Evolutionary conservation across 1,140 invertebrate species (phyloP).

Genomic region (Cydia strobilella): DNA sequence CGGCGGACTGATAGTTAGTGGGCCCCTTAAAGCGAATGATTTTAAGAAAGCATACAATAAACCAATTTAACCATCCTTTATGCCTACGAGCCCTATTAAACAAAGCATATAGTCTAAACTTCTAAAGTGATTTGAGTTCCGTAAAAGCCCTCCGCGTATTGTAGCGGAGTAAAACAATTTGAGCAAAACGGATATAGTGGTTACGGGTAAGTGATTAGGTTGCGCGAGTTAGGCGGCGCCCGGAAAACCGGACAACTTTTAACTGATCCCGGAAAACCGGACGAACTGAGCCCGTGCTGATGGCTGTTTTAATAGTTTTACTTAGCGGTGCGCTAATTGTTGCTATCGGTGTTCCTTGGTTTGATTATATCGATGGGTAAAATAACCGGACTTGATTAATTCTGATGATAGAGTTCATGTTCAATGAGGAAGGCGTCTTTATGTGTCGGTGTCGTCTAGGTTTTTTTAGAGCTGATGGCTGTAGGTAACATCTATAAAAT

Average conservation of each 20-base stretch:
- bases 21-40: too few relatives aligned
- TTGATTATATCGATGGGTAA: background rate
- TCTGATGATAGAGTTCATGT: too few relatives aligned
- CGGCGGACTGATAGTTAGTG: too few relatives aligned
- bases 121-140: background rate
- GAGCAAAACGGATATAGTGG: slow-evolving; percentile 30
- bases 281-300: background rate
- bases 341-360: background rate
- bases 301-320: slow-evolving; percentile 5
- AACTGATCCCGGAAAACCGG: too few relatives aligned
- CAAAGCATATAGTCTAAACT: background rate
- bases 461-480: too few relatives aligned
- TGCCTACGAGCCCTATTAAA: background rate
- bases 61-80: background rate
- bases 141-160: slow-evolving; percentile 22
- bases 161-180: slow-evolving; percentile 31
- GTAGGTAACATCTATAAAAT: too few relatives aligned
- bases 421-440: too few relatives aligned
- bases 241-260: slow-evolving; percentile 4
- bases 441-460: too few relatives aligned
- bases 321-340: background rate
- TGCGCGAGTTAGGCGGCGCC: slow-evolving; percentile 16
- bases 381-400: too few relatives aligned
- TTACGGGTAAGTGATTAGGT: slow-evolving; percentile 30
- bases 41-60: too few relatives aligned